Base-by-base conservation (phyloP, 2,888 invertebrate genomes). In the Eupithecia abbreviata region DNA sequence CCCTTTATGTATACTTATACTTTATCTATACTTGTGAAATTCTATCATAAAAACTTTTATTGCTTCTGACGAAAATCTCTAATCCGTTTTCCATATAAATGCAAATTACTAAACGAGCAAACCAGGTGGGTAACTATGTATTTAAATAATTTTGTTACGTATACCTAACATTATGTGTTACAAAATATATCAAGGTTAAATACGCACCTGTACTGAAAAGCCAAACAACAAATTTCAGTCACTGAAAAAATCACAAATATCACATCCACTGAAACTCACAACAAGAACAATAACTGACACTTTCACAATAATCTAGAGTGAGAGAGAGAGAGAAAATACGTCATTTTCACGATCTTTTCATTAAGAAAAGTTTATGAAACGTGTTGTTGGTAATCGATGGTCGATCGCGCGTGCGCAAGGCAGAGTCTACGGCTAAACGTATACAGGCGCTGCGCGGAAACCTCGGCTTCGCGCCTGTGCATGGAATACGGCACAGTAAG, bases 311-410 rank as follows among this genome's bases (percentile, higher is more conserved):
- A 71, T 42, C 41, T 55, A 74, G 12, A 72, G 81, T 82, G 76
- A 70, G 72, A 72, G 45, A 45, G 43, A 43, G 45, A 45, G 45
- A 45, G 7, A 45, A 45, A 7, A 7, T 45, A 45, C 45, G 45
- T 79, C 86, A 88, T 88, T 90, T 84, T 85, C 85, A 84, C 86
- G 80, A 80, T 90, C 92, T 94, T 93, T 93, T 94, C 93, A 93
- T 93, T 92, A 86, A 93, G 93, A 93, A 93, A 93, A 93, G 91
- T 87, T 82, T 85, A 89, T 86, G 84, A 89, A 92, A 90, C 88
- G 85, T 88, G 86, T 90, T 86, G 88, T 42, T 49, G 71, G 73
- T 72, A 83, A 87, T 88, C 88, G 85, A 89, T 88, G 84, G 88
- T 89, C 84, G 89, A 89, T 89, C 90, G 89, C 88, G 89, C 88